Percentiles rank a stretch among this genome's conserved stretches.
phyloP scores from a whole-genome alignment of 1,140 invertebrate genomes.

The Danaus plexippus region DNA sequence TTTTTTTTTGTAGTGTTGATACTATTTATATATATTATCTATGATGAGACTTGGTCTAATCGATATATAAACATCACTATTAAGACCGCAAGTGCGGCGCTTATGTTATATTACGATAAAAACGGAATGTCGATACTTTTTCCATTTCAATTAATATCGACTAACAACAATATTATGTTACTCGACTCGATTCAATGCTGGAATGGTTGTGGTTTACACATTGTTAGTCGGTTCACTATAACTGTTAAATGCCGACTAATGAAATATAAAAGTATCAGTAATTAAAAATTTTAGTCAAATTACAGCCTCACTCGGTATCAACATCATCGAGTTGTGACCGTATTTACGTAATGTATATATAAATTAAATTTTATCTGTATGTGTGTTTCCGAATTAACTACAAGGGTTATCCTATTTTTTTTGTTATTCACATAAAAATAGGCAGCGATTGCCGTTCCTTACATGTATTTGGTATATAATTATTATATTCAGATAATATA shows the following conservation, averaged over 20 bases:
- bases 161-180: conserved; percentile 42
- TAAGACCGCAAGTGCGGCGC: conserved; percentile 46
- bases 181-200: conserved; percentile 15
- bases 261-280: no score
- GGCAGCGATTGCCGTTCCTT: no score
- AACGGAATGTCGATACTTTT: conserved; percentile 48
- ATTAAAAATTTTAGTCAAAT: no score
- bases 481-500: no score
- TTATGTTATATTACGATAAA: conserved; percentile 42
- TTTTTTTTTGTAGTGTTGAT: no score
- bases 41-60: background rate
- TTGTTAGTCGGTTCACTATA: conserved; percentile 17
- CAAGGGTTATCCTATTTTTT: no score
- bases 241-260: conserved; percentile 11
- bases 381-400: no score
- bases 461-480: no score
- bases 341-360: no score
- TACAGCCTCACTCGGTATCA: no score
- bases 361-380: background rate
- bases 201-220: conserved; percentile 18
- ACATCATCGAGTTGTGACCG: no score
- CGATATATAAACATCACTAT: conserved; percentile 25
- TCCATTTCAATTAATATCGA: conserved; percentile 46
- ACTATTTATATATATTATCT: background rate
- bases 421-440: no score